phyloP scores from a whole-genome alignment of 2,113 vertebrate genomes.

The Neoarius graeffei region DNA sequence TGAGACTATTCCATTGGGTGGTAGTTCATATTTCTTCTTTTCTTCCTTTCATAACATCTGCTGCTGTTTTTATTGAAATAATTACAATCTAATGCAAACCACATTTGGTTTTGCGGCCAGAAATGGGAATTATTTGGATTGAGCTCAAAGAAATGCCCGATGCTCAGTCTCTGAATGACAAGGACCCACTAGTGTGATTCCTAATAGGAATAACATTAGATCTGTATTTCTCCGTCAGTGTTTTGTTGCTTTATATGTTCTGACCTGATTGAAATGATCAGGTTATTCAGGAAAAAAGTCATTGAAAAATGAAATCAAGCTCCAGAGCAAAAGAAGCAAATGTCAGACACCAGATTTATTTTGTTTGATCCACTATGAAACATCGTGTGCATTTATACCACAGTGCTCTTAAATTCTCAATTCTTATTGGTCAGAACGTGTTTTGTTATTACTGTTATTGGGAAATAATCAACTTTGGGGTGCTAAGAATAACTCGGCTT shows the following conservation, averaged over 20 bases:
- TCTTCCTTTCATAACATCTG: slow-evolving; percentile 37
- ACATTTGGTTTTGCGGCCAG: slow-evolving; percentile 28
- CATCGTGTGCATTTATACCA: background rate
- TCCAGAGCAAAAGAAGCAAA: background rate
- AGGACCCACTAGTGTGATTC: background rate
- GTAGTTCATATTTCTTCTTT: slow-evolving; percentile 32
- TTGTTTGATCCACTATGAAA: background rate
- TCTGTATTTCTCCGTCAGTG: background rate
- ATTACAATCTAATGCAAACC: slow-evolving; percentile 48
- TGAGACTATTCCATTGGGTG: slow-evolving; percentile 29
- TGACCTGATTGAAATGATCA: background rate
- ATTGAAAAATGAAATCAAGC: background rate
- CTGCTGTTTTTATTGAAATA: slow-evolving; percentile 45
- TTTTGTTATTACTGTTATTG: background rate
- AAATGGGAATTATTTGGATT: slow-evolving; percentile 40
- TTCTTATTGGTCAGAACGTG: background rate
- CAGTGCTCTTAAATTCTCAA: background rate
- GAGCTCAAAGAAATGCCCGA: slow-evolving; percentile 9
- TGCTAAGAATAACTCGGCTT: background rate
- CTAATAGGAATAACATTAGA: background rate
- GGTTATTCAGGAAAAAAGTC: background rate
- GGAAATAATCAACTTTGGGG: background rate
- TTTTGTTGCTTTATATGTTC: background rate
- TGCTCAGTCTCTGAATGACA: background rate
- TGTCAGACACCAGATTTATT: background rate